A percentile compares a stretch with the other conserved stretches of the same genome.
These are phyloP conservation scores for Epirrhoe alternata DNA, from an alignment of 2,888 invertebrate species.

Conservation along the genomic window DNA sequence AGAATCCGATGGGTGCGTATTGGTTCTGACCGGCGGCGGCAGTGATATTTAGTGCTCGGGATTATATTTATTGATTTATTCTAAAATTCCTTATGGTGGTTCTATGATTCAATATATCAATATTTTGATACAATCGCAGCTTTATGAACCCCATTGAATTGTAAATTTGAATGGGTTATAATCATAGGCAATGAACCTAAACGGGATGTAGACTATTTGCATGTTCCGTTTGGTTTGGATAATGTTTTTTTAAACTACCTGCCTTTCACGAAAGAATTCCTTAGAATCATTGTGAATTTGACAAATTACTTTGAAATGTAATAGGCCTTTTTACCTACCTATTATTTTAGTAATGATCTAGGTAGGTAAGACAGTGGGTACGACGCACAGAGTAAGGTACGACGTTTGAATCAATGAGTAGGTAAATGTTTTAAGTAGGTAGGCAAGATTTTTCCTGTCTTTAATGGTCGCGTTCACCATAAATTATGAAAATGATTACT, in stretches of 20 bases:
- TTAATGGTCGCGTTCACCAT: neutral
- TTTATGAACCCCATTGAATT: conserved; percentile 31
- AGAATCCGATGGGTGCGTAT: conserved; percentile 87
- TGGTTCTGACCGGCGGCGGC: conserved; percentile 72
- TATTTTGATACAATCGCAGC: conserved; percentile 15
- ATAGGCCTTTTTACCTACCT: no score
- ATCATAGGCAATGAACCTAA: conserved; percentile 50
- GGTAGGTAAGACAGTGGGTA: neutral
- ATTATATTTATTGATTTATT: conserved; percentile 35
- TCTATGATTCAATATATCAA: conserved; percentile 12
- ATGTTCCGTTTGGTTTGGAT: conserved; percentile 24
- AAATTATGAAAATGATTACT: neutral
- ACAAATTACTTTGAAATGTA: neutral
- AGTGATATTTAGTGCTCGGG: conserved; percentile 53
- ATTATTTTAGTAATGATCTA: no score
- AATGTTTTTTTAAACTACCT: conserved; percentile 2
- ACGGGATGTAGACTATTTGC: conserved; percentile 45
- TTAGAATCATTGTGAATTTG: neutral
- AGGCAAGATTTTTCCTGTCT: no score
- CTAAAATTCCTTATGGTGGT: conserved; percentile 15
- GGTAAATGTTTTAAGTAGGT: no score
- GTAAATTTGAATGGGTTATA: conserved; percentile 29
- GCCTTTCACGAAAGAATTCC: neutral
- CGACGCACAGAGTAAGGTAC: no score
- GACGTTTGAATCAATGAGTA: no score